Evolutionary conservation across 2,797 vertebrate species (phyloP), one percentile per base, ranked within the genome.

Genomic region (Hoplostethus atlanticus): DNA sequence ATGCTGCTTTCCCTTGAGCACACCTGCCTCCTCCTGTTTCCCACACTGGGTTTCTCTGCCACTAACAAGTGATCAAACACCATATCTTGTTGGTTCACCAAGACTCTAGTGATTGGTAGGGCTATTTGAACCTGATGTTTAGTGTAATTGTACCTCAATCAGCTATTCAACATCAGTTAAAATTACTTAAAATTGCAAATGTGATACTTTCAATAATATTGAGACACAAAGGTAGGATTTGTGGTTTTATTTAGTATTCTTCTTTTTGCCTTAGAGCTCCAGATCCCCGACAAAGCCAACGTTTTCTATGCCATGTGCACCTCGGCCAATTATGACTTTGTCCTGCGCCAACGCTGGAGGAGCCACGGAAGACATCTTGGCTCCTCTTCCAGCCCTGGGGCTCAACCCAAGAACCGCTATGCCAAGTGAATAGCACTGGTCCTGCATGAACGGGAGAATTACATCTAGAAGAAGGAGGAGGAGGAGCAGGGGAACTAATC

Each of bases 241-340:
- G 10, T 40, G 3, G 7, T 40, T 31, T 13, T 38, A 4, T 40
- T 57, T 6, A 9, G 16, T 11, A 7, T 64, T 71, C 2, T 55
- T 63, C 55, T 76, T 61, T 54, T 42, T 42, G 58, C 76, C 72
- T 12, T 91, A 97, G 97, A 96, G 86, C 93, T 98, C 68, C 92
- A 94, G 83, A 96, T 98, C 73, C 97, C 97, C 0, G 95, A 97
- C 77, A 95, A 96, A 6, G 96, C 96, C 84, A 98, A 98, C 0
- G 96, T 96, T 0, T 98, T 96, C 92, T 98, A 98, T 5, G 96
- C 97, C n/a, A 97, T 98, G 97, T 95, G 93, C 76, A 95, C 96
- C 28, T 84, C 92, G 0, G 90, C 90, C 82, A 94, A 96, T 57
- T 95, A 95, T 6, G 95, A 97, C 92, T 97, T 98, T 67, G 82